Evolutionary conservation across 2,797 vertebrate genomes (phyloP).

Genomic region (Sebastiscus albofasciatus): DNA sequence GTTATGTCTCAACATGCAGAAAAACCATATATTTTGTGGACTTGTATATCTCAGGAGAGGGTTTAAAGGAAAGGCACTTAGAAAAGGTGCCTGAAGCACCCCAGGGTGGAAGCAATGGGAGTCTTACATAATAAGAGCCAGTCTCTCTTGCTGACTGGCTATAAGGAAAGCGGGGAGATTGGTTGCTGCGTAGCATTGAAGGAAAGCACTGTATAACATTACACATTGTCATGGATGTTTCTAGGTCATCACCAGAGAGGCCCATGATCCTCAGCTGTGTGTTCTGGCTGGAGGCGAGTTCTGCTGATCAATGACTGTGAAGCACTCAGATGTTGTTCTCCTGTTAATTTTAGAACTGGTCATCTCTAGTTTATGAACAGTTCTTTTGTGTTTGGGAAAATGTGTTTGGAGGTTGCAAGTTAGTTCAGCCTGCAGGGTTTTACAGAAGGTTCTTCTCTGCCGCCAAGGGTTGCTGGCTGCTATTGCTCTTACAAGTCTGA

Average conservation of each 20-base stretch:
- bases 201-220: slow-evolving; percentile 51
- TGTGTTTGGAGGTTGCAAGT: slow-evolving; percentile 10
- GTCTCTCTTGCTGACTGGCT: slow-evolving; percentile 25
- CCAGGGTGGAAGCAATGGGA: slow-evolving; percentile 8
- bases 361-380: slow-evolving; percentile 63
- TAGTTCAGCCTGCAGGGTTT: slow-evolving; percentile 46
- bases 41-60: not conserved
- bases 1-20: not conserved
- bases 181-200: slow-evolving; percentile 21
- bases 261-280: slow-evolving; percentile 81
- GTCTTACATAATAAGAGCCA: slow-evolving; percentile 42
- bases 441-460: not conserved
- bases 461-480: slow-evolving; percentile 4
- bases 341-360: slow-evolving; percentile 71
- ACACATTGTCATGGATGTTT: slow-evolving; percentile 63
- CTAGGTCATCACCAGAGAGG: slow-evolving; percentile 68
- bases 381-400: slow-evolving; percentile 65
- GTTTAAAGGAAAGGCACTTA: not conserved
- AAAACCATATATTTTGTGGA: not conserved
- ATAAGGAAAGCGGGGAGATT: slow-evolving; percentile 18
- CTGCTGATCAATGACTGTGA: slow-evolving; percentile 65
- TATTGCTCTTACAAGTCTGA: slow-evolving; percentile 4
- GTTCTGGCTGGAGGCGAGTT: slow-evolving; percentile 63
- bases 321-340: slow-evolving; percentile 55
- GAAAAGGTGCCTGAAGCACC: slow-evolving; percentile 41